Conservation (phyloP, 2,113 vertebrate species). For the Myotis brandtii region DNA sequence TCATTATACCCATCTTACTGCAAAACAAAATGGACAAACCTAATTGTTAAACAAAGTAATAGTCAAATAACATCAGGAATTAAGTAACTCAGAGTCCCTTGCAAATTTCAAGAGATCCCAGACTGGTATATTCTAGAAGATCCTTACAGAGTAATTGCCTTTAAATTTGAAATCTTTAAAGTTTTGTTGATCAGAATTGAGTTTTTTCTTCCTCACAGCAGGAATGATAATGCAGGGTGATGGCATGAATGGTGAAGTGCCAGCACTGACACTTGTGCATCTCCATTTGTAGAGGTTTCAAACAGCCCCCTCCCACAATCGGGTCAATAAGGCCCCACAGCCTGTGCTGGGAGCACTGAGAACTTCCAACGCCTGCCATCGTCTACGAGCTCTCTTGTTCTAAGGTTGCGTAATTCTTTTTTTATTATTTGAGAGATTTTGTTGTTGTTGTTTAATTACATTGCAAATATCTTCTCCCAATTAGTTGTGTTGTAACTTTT, state of each 20-base stretch:
- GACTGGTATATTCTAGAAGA: not conserved
- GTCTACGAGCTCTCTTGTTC: not conserved
- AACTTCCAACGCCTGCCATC: not conserved
- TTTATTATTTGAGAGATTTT: not conserved
- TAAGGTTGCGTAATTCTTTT: not conserved
- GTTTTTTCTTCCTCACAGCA: not conserved
- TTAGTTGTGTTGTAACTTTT: not conserved
- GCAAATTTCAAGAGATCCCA: not conserved
- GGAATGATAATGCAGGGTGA: not conserved
- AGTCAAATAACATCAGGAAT: not conserved
- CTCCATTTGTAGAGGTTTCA: not conserved
- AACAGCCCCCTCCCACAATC: not conserved
- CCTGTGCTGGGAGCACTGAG: not conserved
- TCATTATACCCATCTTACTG: not conserved
- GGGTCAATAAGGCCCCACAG: fast-evolving
- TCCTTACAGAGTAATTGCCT: not conserved
- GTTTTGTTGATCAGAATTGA: not conserved
- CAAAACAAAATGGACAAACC: not conserved
- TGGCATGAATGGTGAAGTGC: not conserved
- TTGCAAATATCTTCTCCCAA: not conserved
- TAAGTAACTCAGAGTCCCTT: not conserved
- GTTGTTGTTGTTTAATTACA: not conserved
- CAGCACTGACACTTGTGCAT: not conserved
- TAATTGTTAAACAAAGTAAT: not conserved
- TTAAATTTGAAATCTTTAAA: conserved; percentile 20